Evolutionary conservation across 2,113 vertebrate genomes (phyloP), one percentile per base, ranked within the genome.

Genomic region (Callorhinus ursinus): DNA sequence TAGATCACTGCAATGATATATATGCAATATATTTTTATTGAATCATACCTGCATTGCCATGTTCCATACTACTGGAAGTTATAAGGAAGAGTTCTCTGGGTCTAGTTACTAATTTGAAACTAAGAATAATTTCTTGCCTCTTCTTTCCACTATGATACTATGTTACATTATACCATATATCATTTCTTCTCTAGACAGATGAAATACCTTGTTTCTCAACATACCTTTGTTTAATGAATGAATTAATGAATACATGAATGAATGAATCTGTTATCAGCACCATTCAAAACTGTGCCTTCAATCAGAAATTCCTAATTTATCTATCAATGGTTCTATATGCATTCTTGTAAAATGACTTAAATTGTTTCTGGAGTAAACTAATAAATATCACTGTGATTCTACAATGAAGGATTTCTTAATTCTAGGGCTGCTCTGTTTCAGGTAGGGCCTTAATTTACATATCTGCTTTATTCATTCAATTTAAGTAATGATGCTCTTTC

Each of bases 81-180:
- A 57, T 69, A 84, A 89, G 67, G 21, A 92, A 42, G 1, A 53
- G 1, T 14, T 71, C 53, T 77, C 42, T 46, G 22, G 9, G 12
- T 57, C 51, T 79, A 86, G 26, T 76, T 80, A 71, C 10, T 79
- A 92, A 26, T 31, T 59, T 94, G n/a, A 93, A 94, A 87, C 46
- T 76, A 77, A 91, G 21, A 85, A 65, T 36, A 80, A 76, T 85
- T 93, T 85, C 7, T 22, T 76, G 0, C 9, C 5, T 1, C 12
- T 72, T 89, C 7, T 65, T 84, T 15, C 31, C 11, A 39, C 39
- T 76, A 55, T 71, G 51, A 33, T 33, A 15, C 33, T 57, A 12
- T 76, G 15, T 49, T 65, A 71, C 3, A 51, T 79, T 80, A 19
- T 26, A 21, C n/a, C 10, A 65, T 39, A 18, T 63, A 39, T 3